A percentile compares a stretch with the other conserved stretches of the same genome.
Conservation (phyloP, 2,888 invertebrate genomes). For the Dolichomitus sp. region DNA sequence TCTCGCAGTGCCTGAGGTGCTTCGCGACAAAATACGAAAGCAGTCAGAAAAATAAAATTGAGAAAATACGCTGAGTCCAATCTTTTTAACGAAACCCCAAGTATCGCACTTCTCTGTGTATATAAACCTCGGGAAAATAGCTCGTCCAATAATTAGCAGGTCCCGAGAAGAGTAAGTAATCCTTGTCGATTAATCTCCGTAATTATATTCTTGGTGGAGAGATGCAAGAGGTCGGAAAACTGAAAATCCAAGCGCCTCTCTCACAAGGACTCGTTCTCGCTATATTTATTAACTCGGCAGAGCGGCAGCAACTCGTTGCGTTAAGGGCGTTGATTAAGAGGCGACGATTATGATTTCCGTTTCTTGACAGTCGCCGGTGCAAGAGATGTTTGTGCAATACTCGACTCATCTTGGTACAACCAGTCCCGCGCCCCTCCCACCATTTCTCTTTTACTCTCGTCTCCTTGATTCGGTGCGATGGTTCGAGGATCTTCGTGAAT, state of each 20-base stretch:
- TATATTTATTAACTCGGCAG: conserved; percentile 39
- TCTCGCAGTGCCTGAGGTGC: not conserved
- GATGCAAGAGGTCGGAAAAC: conserved; percentile 29
- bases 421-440: not conserved
- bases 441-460: conserved; percentile 38
- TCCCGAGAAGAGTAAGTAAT: conserved; percentile 19
- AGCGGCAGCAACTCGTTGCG: conserved; percentile 41
- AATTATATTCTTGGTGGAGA: conserved; percentile 43
- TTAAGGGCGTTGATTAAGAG: conserved; percentile 63
- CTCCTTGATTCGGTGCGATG: conserved; percentile 25
- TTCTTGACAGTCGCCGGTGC: conserved; percentile 38
- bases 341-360: conserved; percentile 58
- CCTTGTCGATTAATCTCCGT: conserved; percentile 51
- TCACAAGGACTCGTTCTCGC: not conserved
- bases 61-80: not conserved
- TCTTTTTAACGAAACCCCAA: not conserved
- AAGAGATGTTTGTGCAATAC: conserved; percentile 32
- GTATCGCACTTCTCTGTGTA: conserved; percentile 4
- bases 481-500: conserved; percentile 10
- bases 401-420: not conserved
- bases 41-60: not conserved
- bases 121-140: conserved; percentile 15
- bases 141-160: conserved; percentile 43
- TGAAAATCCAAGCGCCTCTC: conserved; percentile 3
- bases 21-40: not conserved